Evolutionary conservation across 2,888 invertebrate genomes (phyloP).

Genomic region (Agriopis leucophaearia): DNA sequence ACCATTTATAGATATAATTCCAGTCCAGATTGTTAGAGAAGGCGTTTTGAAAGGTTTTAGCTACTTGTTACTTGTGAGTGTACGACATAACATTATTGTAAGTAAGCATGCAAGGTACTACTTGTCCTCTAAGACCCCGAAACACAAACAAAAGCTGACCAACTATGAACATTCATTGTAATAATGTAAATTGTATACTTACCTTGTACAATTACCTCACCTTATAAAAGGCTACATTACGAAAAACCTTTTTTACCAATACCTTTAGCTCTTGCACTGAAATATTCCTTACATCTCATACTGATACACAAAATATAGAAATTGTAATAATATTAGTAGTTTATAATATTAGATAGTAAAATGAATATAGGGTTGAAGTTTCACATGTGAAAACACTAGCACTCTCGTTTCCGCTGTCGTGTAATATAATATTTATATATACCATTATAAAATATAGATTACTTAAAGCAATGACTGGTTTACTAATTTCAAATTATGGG

Average conservation of each 20-base stretch:
- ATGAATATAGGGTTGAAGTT: slow-evolving; percentile 80
- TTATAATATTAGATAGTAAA: slow-evolving; percentile 82
- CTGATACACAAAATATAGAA: slow-evolving; percentile 71
- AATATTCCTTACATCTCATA: slow-evolving; percentile 72
- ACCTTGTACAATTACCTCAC: slow-evolving; percentile 78
- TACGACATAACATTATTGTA: slow-evolving; percentile 50
- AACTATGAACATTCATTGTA: slow-evolving; percentile 53
- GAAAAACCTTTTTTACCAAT: slow-evolving; percentile 71
- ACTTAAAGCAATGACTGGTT: slow-evolving; percentile 83
- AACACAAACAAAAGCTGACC: slow-evolving; percentile 72
- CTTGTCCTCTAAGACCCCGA: slow-evolving; percentile 64
- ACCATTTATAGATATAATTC: slow-evolving; percentile 67
- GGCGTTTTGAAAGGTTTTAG: slow-evolving; percentile 55
- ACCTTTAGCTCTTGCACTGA: slow-evolving; percentile 82
- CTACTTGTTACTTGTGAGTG: slow-evolving; percentile 54
- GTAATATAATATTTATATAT: slow-evolving; percentile 77
- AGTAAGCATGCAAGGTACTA: slow-evolving; percentile 73
- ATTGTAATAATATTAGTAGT: slow-evolving; percentile 79
- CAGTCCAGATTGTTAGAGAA: slow-evolving; percentile 64
- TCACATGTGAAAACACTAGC: slow-evolving; percentile 87
- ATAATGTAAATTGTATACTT: slow-evolving; percentile 64
- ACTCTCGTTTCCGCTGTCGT: slow-evolving; percentile 83
- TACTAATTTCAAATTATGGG: slow-evolving; percentile 83
- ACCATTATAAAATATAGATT: slow-evolving; percentile 79
- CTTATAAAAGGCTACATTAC: slow-evolving; percentile 75